phyloP scores from a whole-genome alignment of 2,888 invertebrate species.

The Tinea trinotella region DNA sequence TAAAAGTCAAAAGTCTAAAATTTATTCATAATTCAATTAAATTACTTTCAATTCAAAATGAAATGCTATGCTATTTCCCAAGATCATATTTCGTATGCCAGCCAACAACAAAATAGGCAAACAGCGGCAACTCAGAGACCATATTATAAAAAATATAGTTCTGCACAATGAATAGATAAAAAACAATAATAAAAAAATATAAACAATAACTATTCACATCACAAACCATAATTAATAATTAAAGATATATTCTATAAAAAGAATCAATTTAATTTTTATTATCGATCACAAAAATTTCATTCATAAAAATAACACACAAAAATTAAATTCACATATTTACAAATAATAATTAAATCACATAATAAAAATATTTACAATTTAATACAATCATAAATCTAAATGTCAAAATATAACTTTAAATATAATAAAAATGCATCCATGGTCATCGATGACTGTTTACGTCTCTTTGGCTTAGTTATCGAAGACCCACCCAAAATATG shows the following conservation, averaged over 20 bases:
- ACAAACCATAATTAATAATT: conserved; percentile 31
- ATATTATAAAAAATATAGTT: not conserved
- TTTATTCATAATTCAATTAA: too few relatives aligned
- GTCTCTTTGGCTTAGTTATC: too few relatives aligned
- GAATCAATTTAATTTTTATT: conserved; percentile 41
- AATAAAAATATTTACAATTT: conserved; percentile 54
- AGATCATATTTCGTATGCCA: too few relatives aligned
- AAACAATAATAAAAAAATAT: conserved; percentile 2
- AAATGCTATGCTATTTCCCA: too few relatives aligned
- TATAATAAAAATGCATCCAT: not conserved
- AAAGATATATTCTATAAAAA: conserved; percentile 52
- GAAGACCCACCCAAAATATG: too few relatives aligned
- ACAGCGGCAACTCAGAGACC: not conserved
- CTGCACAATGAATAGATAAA: not conserved
- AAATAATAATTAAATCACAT: conserved; percentile 57
- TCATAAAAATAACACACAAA: conserved; percentile 45
- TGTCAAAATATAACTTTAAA: conserved; percentile 26
- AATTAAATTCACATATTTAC: conserved; percentile 60
- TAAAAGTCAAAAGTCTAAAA: too few relatives aligned
- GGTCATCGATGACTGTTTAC: too few relatives aligned
- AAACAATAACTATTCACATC: not conserved
- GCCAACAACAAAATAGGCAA: conserved; percentile 2
- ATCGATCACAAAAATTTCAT: conserved; percentile 52
- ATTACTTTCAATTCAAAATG: too few relatives aligned
- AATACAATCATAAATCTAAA: conserved; percentile 19